Conservation (phyloP, 1,140 invertebrate species). For the Macrocentrus cingulum region DNA sequence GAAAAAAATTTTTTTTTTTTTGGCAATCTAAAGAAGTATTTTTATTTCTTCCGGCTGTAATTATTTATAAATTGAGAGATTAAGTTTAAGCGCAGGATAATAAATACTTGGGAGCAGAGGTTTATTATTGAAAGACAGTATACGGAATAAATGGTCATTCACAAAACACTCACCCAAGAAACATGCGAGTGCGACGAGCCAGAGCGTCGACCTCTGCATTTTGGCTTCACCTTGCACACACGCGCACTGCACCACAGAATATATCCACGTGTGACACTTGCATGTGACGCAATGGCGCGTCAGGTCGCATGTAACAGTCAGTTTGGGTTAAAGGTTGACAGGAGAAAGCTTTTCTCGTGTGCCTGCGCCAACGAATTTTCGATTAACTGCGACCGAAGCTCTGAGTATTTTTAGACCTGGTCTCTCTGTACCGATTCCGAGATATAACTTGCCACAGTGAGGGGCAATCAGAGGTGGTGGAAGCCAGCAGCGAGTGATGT, state of each 20-base stretch:
- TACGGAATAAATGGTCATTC: too few relatives aligned
- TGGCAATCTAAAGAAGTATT: too few relatives aligned
- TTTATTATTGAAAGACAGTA: too few relatives aligned
- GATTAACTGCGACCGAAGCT: neutral
- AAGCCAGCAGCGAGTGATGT: too few relatives aligned
- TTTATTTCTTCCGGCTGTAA: too few relatives aligned
- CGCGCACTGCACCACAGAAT: neutral
- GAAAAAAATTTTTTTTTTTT: too few relatives aligned
- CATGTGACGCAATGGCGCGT: neutral
- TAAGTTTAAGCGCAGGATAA: too few relatives aligned
- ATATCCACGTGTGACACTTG: conserved; percentile 10
- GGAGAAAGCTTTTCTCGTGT: neutral
- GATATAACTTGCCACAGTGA: too few relatives aligned
- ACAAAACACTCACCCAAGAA: conserved; percentile 25
- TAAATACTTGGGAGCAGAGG: too few relatives aligned
- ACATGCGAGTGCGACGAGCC: conserved; percentile 12
- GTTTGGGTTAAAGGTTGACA: conserved; percentile 18
- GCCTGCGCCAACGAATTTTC: conserved; percentile 5
- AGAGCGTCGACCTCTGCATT: conserved; percentile 19
- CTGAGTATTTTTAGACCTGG: neutral
- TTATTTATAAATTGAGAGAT: too few relatives aligned
- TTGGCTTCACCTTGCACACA: neutral
- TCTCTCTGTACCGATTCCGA: too few relatives aligned
- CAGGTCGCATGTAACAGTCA: neutral
- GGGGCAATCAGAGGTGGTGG: too few relatives aligned